phyloP scores from a whole-genome alignment of 2,113 vertebrate species.

The Puffinus mauretanicus region DNA sequence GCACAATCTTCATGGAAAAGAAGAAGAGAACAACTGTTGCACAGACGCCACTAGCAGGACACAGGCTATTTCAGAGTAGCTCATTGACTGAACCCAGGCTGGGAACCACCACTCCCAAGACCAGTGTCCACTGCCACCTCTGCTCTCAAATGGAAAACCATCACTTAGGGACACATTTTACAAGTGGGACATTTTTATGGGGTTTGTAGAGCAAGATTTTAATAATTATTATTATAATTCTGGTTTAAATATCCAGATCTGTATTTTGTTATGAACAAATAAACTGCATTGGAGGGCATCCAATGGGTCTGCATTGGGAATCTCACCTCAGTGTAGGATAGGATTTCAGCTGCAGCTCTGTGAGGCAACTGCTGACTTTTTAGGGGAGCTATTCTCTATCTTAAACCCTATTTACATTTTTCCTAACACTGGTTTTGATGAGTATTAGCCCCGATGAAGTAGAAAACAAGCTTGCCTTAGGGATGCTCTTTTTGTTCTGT shows the following conservation, averaged over 20 bases:
- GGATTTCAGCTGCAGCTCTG: not conserved
- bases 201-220: not conserved
- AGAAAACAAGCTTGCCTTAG: not conserved
- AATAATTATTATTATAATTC: not conserved
- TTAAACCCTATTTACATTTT: not conserved
- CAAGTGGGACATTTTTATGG: not conserved
- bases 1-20: not conserved
- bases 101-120: not conserved
- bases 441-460: not conserved
- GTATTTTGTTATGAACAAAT: not conserved
- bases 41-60: not conserved
- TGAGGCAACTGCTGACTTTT: not conserved
- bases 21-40: not conserved
- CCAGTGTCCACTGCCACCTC: not conserved
- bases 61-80: not conserved
- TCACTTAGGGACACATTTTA: not conserved
- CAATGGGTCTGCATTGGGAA: not conserved
- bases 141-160: not conserved
- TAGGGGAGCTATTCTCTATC: not conserved
- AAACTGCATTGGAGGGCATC: not conserved
- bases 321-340: not conserved
- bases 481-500: not conserved
- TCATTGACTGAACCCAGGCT: not conserved
- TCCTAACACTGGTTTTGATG: not conserved
- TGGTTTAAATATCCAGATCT: not conserved